Evolutionary conservation across 2,113 vertebrate species (phyloP).

Genomic region (Tyrannus savana): DNA sequence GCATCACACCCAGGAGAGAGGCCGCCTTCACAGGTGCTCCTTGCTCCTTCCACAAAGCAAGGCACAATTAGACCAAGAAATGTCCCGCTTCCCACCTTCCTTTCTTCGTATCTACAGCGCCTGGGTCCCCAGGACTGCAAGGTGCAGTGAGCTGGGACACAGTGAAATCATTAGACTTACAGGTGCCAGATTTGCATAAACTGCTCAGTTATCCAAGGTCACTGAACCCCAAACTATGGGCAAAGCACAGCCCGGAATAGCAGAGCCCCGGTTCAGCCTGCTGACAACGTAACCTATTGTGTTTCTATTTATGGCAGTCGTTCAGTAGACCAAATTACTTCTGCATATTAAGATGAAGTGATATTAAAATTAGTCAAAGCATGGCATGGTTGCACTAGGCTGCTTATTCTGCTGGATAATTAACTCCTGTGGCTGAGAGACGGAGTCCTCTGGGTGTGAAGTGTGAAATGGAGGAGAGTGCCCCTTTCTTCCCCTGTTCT

Average conservation of each 20-base stretch:
- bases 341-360: constrained; percentile 41
- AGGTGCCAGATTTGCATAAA: neutral
- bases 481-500: neutral
- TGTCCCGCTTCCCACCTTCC: neutral
- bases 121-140: neutral
- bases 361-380: constrained; percentile 55
- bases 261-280: neutral
- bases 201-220: neutral
- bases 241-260: neutral
- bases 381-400: neutral
- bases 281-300: constrained; percentile 14
- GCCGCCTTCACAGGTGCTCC: neutral
- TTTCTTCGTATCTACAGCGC: accelerated
- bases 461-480: neutral
- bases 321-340: constrained; percentile 41
- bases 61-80: neutral
- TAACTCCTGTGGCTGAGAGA: neutral
- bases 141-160: accelerated
- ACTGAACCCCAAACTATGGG: neutral
- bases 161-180: neutral
- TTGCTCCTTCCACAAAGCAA: neutral
- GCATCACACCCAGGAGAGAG: neutral
- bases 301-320: constrained; percentile 17
- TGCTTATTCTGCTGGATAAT: neutral
- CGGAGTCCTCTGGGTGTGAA: neutral